Evolutionary conservation across 2,888 invertebrate species (phyloP).

Genomic region (Amorpha juglandis): DNA sequence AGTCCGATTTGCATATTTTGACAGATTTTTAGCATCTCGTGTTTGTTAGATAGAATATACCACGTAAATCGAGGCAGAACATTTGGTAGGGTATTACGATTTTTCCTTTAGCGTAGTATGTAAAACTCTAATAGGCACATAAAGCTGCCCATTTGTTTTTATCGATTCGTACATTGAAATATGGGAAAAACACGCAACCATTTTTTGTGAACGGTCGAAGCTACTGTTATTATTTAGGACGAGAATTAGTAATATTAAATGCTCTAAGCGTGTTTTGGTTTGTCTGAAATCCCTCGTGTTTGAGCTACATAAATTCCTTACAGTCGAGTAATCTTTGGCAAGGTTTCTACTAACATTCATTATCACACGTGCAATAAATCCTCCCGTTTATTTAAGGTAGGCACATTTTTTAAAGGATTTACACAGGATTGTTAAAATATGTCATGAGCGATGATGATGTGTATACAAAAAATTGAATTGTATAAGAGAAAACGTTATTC

Average conservation of each 20-base stretch:
- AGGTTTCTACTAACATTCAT: background rate
- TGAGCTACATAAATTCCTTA: background rate
- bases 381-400: background rate
- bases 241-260: background rate
- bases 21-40: background rate
- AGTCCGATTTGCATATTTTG: too few relatives aligned
- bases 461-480: too few relatives aligned
- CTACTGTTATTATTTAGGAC: background rate
- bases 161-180: background rate
- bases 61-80: background rate
- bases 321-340: conserved; percentile 2
- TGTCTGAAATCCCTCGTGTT: conserved; percentile 1
- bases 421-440: background rate
- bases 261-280: background rate
- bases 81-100: background rate
- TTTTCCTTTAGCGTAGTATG: background rate
- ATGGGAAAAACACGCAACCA: background rate
- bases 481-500: too few relatives aligned
- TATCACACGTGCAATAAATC: conserved; percentile 7
- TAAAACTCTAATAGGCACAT: background rate
- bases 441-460: too few relatives aligned
- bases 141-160: background rate
- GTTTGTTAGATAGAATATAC: background rate
- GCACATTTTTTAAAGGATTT: conserved; percentile 12
- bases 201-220: background rate